Base-by-base conservation (phyloP, 2,797 vertebrate species). In the Rhinogobio ventralis region DNA sequence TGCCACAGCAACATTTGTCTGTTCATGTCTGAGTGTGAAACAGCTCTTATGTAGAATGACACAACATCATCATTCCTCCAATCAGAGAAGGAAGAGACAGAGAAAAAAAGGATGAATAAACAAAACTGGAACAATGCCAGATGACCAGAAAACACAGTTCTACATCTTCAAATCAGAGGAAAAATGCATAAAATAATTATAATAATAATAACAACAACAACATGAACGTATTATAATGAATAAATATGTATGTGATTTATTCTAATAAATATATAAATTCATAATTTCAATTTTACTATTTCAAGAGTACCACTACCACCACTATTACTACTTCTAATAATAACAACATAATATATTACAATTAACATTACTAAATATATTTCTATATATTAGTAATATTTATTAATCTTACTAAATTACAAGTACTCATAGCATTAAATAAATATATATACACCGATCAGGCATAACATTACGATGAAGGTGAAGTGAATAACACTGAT, bases 41-140 rank as follows among this genome's bases (percentile, higher is more conserved):
- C 20, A 0, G 55, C 55, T 30, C 60, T 11, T 3, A 17, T 30
- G 62, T 28, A 74, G 23, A 25, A 23, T 39, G 7, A 42, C 72
- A 53, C 10, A 23, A 28, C 19, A 39, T n/a, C 15, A 75, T 23
- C 11, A 55, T 57, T 76, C 73, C 51, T 39, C 10, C 39, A 30
- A 64, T 45, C 55, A 80, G 20, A 55, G 15, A 83, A 15, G 36
- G 28, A 33, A 39, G 25, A 51, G 20, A 53, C 39, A 71, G 15
- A 81, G 3, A 66, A 53, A 30, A 28, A 14, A 51, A 51, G 20
- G 25, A 45, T 30, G 25, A 42, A 73, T 49, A 67, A 81, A 73
- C 33, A 74, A 79, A 85, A 36, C 86, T 53, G 7, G 45, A 84
- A 45, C 53, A 68, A 75, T 77, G 75, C 28, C 75, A 87, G 86